These are phyloP conservation scores for Cygnus atratus DNA, from an alignment of 2,113 vertebrate species.

Conservation along the genomic window DNA sequence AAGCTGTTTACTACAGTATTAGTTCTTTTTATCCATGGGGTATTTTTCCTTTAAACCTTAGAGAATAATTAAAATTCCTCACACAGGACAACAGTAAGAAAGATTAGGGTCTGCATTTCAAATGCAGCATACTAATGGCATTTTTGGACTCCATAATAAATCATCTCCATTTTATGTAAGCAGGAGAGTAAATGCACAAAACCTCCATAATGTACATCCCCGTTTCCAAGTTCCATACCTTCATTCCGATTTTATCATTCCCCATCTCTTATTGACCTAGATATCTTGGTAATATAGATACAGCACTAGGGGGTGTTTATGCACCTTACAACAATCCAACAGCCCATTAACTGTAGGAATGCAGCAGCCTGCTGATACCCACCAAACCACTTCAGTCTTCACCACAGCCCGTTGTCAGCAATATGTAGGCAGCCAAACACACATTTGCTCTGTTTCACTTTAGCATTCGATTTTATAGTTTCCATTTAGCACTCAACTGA, in stretches of 20 bases:
- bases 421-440: neutral
- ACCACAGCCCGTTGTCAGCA: neutral
- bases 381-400: neutral
- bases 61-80: conserved; percentile 26
- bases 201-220: neutral
- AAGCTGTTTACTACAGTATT: neutral
- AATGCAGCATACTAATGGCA: neutral
- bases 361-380: neutral
- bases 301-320: neutral
- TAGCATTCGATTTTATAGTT: neutral
- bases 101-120: neutral
- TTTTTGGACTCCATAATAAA: neutral
- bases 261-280: neutral
- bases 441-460: neutral
- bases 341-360: neutral
- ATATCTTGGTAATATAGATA: neutral
- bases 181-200: neutral
- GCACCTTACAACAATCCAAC: neutral
- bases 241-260: neutral
- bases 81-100: conserved; percentile 5
- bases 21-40: neutral
- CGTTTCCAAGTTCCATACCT: neutral
- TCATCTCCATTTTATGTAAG: neutral
- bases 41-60: neutral
- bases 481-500: neutral